phyloP scores from a whole-genome alignment of 2,113 vertebrate species.

The Sinocyclocheilus anophthalmus region DNA sequence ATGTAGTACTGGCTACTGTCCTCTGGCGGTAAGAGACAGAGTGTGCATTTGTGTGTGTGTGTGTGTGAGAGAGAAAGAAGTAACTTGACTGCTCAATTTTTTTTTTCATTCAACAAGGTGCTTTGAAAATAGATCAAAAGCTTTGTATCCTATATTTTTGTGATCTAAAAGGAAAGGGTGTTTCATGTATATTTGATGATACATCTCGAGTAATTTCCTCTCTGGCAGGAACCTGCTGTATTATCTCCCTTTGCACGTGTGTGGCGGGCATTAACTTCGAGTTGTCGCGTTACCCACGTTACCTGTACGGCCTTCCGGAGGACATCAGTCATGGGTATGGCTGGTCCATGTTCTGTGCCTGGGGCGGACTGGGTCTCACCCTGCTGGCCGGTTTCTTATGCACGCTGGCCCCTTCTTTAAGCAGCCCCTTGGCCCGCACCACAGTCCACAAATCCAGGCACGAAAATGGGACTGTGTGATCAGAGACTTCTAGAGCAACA shows the following conservation, averaged over 20 bases:
- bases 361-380: slow-evolving; percentile 91
- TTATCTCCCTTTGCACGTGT: slow-evolving; percentile 93
- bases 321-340: slow-evolving; percentile 96
- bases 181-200: not conserved
- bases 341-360: slow-evolving; percentile 98
- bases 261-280: slow-evolving; percentile 95
- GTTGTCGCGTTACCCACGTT: slow-evolving; percentile 90
- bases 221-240: slow-evolving; percentile 88
- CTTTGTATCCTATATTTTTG: slow-evolving; percentile 12
- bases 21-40: slow-evolving; percentile 86
- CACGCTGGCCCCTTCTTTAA: slow-evolving; percentile 89
- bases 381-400: slow-evolving; percentile 92
- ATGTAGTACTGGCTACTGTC: slow-evolving; percentile 94
- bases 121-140: not conserved
- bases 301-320: slow-evolving; percentile 89
- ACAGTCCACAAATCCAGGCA: slow-evolving; percentile 87
- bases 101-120: not conserved
- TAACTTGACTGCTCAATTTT: not conserved
- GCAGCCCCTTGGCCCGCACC: slow-evolving; percentile 78
- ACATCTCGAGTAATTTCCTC: slow-evolving; percentile 30
- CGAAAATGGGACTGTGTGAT: slow-evolving; percentile 92
- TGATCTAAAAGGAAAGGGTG: not conserved
- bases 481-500: not conserved
- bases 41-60: not conserved
- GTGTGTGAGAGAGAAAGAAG: not conserved